A percentile compares a stretch with the other conserved stretches of the same genome.
These are phyloP conservation scores for Zoanthus sociatus DNA, from an alignment of 92 coral and sea anemone genomes.

Conservation along the genomic window DNA sequence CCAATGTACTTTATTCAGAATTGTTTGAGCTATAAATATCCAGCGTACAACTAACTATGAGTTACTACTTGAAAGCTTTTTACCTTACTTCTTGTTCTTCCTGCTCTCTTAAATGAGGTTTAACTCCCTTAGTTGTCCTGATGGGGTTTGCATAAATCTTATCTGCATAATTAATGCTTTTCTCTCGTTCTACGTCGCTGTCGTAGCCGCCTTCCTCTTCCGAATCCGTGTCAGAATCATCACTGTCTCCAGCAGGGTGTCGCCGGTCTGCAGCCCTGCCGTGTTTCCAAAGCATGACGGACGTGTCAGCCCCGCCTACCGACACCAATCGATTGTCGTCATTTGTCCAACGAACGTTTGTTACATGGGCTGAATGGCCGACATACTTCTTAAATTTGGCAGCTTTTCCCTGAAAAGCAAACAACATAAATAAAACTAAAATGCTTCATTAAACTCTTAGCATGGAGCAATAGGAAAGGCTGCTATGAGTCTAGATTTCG, in stretches of 20 bases:
- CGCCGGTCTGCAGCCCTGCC: slow-evolving; percentile 77
- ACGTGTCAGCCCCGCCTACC: slow-evolving; percentile 98
- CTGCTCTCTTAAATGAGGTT: slow-evolving; percentile 89
- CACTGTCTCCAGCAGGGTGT: slow-evolving; percentile 93
- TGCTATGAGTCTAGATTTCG: no score
- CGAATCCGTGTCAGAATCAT: slow-evolving; percentile 96
- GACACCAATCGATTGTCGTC: slow-evolving; percentile 92
- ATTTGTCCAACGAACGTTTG: slow-evolving; percentile 98
- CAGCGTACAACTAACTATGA: no score
- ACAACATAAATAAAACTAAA: background rate
- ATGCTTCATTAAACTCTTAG: no score
- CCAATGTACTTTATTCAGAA: no score
- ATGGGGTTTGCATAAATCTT: slow-evolving; percentile 95
- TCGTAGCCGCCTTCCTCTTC: slow-evolving; percentile 99
- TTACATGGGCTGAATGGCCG: slow-evolving; percentile 99
- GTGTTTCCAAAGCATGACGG: slow-evolving; percentile 98
- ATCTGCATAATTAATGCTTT: slow-evolving; percentile 91
- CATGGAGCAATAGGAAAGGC: no score
- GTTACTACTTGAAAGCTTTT: no score
- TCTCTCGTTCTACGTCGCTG: slow-evolving; percentile 94
- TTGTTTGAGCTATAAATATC: no score
- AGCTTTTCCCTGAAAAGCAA: slow-evolving; percentile 78
- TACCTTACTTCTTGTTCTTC: slow-evolving; percentile 84
- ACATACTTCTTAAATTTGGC: slow-evolving; percentile 97
- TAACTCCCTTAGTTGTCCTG: slow-evolving; percentile 90